Percentiles rank a stretch among this genome's conserved stretches.
Conservation (phyloP, 2,888 invertebrate species). For the Pterostichus niger region DNA sequence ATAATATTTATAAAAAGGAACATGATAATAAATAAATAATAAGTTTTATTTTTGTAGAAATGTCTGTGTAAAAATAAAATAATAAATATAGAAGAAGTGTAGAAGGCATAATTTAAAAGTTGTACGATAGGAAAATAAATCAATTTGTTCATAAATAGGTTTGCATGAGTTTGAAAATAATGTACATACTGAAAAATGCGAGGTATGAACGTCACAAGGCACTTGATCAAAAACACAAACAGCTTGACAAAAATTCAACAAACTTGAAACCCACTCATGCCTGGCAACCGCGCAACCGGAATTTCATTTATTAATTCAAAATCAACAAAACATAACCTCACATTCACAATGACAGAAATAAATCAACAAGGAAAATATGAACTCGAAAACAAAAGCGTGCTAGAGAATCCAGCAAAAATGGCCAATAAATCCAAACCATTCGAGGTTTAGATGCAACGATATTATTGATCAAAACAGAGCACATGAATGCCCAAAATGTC, state of each 20-base stretch:
- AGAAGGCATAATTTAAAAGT: too few species aligned
- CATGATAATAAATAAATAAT: too few species aligned
- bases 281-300: conserved; percentile 35
- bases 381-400: conserved; percentile 46
- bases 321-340: conserved; percentile 50
- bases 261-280: conserved; percentile 47
- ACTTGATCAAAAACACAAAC: conserved; percentile 39
- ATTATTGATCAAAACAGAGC: conserved; percentile 54
- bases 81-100: too few species aligned
- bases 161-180: neutral
- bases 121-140: too few species aligned
- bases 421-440: conserved; percentile 49
- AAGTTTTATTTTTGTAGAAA: too few species aligned
- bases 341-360: conserved; percentile 48
- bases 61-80: too few species aligned
- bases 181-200: conserved; percentile 25
- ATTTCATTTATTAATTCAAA: conserved; percentile 53
- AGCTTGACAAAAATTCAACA: conserved; percentile 51
- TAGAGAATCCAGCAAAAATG: conserved; percentile 46
- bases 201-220: neutral
- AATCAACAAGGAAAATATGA: conserved; percentile 52
- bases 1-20: too few species aligned
- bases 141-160: too few species aligned
- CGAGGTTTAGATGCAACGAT: conserved; percentile 57
- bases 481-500: conserved; percentile 57